A percentile compares a stretch with the other conserved stretches of the same genome.
These are phyloP conservation scores for Lates japonicus DNA, from an alignment of 2,797 vertebrate species.

Conservation along the genomic window DNA sequence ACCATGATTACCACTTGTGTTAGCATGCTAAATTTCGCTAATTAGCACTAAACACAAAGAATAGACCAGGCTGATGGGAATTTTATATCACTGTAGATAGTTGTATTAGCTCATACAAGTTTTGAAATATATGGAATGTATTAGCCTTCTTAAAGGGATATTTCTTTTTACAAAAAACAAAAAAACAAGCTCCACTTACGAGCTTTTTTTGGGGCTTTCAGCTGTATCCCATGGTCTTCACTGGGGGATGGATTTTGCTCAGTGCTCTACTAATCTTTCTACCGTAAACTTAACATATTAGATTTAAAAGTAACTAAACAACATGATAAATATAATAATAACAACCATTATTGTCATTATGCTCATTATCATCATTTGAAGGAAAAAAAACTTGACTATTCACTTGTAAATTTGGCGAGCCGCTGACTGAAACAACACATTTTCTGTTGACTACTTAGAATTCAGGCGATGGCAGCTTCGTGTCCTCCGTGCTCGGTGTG, in stretches of 20 bases:
- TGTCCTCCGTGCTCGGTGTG: not conserved
- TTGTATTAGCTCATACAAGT: too few species aligned
- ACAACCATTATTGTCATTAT: not conserved
- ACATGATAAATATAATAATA: not conserved
- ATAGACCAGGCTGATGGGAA: too few species aligned
- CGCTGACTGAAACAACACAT: not conserved
- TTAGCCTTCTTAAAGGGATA: too few species aligned
- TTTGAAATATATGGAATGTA: too few species aligned
- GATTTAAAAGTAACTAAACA: not conserved
- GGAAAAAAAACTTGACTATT: not conserved
- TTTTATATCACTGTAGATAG: too few species aligned
- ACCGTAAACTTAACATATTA: not conserved
- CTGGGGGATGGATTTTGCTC: too few species aligned
- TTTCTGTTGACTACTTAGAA: conserved; percentile 24
- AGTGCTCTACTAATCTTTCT: not conserved
- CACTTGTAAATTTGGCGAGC: not conserved
- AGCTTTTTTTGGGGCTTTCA: too few species aligned
- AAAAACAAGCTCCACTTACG: too few species aligned
- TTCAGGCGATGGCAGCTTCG: conserved; percentile 16
- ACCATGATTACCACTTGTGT: not conserved
- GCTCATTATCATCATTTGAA: not conserved
- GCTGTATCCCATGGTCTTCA: too few species aligned
- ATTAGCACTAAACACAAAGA: too few species aligned
- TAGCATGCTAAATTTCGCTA: not conserved
- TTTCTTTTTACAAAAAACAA: too few species aligned